Base-by-base conservation (phyloP, 1,140 invertebrate genomes). In the Portunus trituberculatus region DNA sequence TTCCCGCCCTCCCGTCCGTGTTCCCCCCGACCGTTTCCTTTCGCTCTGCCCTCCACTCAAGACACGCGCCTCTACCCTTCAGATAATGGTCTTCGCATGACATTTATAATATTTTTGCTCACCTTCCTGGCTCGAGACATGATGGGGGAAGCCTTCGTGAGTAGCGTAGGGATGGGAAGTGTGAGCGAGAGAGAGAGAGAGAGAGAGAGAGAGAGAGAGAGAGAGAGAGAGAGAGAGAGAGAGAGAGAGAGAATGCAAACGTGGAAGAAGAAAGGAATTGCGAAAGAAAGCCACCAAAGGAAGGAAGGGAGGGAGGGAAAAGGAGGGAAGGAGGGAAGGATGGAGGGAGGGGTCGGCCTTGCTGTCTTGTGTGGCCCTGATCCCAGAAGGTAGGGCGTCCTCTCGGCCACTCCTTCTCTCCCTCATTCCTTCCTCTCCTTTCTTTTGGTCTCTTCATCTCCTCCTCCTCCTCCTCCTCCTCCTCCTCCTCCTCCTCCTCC, bases 121-220 rank as follows among this genome's bases (percentile, higher is more conserved):
- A 12, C 67, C 20, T 20, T 7, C 67, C 67, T 76, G n/a, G 20
- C 52, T 59, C 52, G 52, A 20, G 52, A 20, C 52, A 59, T 59
- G 3, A 4, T 20, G 52, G 52, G 52, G 52, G 8, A 59, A 59
- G 12, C 52, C 52, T 20, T 59, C 52, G 52, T 59, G 52, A 4
- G 52, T 16, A 59, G 52, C 52, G 52, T 20, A 16, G 8, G 1
- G 52, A 59, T 59, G 12, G 52, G 52, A 10, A 20, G 87, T 39
- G 10, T 39, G 87, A 46, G 87, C 16, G 31, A 89, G 87, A 89
- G 87, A 89, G 31, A 89, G 87, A 89, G 31, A 89, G 87, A 89
- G 32, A 89, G 87, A 89, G 87, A 89, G 32, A 89, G 87, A 89
- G 87, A 89, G 87, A 89, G 87, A 89, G 87, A 89, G 32, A 89